Evolutionary conservation across 2,888 invertebrate species (phyloP), one percentile per base, ranked within the genome.

Genomic region (Yponomeuta sedellus): DNA sequence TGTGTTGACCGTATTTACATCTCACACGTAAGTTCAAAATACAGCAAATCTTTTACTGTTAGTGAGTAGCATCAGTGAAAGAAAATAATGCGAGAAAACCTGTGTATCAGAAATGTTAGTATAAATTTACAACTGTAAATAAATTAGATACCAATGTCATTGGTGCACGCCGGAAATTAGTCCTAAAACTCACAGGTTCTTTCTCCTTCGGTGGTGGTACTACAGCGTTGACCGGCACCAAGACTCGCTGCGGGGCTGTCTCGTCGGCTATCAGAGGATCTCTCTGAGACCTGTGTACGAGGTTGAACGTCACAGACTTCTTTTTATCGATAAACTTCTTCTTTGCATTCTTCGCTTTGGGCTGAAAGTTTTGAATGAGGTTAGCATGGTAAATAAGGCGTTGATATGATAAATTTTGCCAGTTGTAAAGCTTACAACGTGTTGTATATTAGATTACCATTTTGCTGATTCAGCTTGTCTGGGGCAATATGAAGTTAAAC

Each of bases 251-350:
- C 0, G 98, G 97, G 0, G 98, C 98, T 65, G 92, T 95, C 80
- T 97, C 97, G 84, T 98, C 98, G 0, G 96, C 96, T 0, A 94
- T 93, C 65, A 99, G 83, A 0, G 99, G 98, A 93, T 99, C 99
- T 76, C 94, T 94, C 84, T 98, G 98, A 77, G 98, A 98, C 79
- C 99, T 93, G 79, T 98, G 97, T 1, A 98, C 97, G 70, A 99
- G 86, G 78, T 96, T 96, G 81, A 98, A 99, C 0, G 97, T 97
- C 25, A 97, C 96, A 0, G 98, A 94, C 78, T 95, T 96, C 81
- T 98, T 98, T 74, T 96, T 96, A 80, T 98, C 96, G 75, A 99
- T 97, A 78, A 98, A 98, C 78, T 94, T 95, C 83, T 94, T 96
- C 77, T 93, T 94, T 68, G 94, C 93, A 77, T 94, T 94, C 77